Evolutionary conservation across 2,113 vertebrate genomes (phyloP), one percentile per base, ranked within the genome.

Genomic region (Orcinus orca): DNA sequence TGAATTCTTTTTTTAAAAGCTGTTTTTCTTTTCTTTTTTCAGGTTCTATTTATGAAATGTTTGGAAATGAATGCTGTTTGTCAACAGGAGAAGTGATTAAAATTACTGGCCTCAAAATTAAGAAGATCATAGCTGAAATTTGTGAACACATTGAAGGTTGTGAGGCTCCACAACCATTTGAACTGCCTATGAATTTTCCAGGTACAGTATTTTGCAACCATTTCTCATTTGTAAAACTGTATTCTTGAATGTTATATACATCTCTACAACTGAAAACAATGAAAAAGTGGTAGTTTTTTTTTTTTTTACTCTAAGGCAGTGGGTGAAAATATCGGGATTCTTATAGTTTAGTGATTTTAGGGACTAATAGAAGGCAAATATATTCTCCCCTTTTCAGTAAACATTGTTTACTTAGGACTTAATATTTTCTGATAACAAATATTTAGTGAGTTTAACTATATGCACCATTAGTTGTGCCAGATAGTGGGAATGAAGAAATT

Each of bases 41-140:
- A 99, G 99, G 98, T 9, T 99, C 99, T 33, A 36, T 98, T 93
- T 99, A 99, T 97, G 99, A 99, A 98, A 98, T 98, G 98, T 98
- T 98, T 97, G 99, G 99, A 97, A 99, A 98, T 89, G 99, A 99
- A 97, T 99, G 99, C 96, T 99, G 98, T 88, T 98, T 99, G 74
- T 98, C 99, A 88, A 99, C 99, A 21, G 99, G 99, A 98, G 99
- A 99, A 88, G 93, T 99, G 86, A 98, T 99, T 97, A 99, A 99
- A 98, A 97, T 99, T 96, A 98, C 98, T 96, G 98, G 98, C 23
- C 98, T 99, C 96, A 99, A 98, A 98, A 98, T 99, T 98, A 99
- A 98, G 87, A 99, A 98, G 95, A 98, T 99, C 77, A 98, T 98
- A 88, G 99, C 98, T 60, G 98, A 98, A 79, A 98, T 98, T 89